These are phyloP conservation scores for Onychomys leucogaster DNA, from an alignment of 2,797 vertebrate genomes.

Conservation along the genomic window DNA sequence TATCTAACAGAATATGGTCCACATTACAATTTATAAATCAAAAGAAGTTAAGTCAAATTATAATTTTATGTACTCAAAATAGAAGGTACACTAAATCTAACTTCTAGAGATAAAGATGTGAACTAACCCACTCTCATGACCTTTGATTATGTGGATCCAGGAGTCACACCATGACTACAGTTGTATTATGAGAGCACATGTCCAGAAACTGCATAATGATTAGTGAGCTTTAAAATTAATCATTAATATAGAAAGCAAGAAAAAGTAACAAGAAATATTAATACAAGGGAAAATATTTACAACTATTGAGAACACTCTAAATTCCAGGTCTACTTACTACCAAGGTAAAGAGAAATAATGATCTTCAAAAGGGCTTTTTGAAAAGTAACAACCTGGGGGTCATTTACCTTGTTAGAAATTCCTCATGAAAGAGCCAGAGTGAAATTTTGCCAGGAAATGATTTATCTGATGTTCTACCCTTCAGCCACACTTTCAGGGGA, in stretches of 20 bases:
- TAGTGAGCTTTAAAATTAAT: constrained; percentile 59
- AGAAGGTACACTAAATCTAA: not conserved
- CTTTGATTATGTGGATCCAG: not conserved
- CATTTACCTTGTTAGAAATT: constrained; percentile 25
- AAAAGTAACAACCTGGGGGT: not conserved
- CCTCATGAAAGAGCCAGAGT: not conserved
- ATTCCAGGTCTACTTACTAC: constrained; percentile 2
- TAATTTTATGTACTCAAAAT: constrained; percentile 28
- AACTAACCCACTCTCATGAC: not conserved
- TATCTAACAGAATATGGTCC: not conserved
- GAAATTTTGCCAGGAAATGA: constrained; percentile 50
- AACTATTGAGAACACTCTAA: constrained; percentile 37
- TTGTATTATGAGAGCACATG: not conserved
- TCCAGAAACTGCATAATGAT: constrained; percentile 44
- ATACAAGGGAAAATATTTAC: constrained; percentile 48
- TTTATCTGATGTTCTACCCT: not conserved
- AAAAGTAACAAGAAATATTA: constrained; percentile 47
- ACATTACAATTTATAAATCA: constrained; percentile 19
- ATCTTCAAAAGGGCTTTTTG: not conserved
- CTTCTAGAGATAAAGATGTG: constrained; percentile 9
- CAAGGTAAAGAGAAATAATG: constrained; percentile 51
- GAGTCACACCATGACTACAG: not conserved
- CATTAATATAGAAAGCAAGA: not conserved
- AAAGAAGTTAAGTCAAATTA: not conserved
- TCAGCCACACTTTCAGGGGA: not conserved